These are phyloP conservation scores for Cardiocondyla obscurior DNA, from an alignment of 1,140 invertebrate genomes.

Conservation along the genomic window DNA sequence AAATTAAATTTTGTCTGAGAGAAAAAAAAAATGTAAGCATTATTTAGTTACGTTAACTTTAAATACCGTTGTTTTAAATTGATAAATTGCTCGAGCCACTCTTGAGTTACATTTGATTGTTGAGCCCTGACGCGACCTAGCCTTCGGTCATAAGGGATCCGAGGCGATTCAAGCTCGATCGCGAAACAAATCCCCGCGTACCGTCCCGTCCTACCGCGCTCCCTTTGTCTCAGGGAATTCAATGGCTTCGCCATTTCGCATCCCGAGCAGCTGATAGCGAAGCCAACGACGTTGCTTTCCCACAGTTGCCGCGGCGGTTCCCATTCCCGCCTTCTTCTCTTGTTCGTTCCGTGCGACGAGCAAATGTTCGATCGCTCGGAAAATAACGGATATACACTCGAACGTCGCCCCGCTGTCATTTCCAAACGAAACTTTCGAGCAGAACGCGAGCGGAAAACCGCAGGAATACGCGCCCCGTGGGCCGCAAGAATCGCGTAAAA, in stretches of 20 bases:
- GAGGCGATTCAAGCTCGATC: constrained; percentile 33
- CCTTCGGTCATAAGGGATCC: background rate
- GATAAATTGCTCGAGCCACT: background rate
- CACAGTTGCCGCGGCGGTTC: constrained; percentile 57
- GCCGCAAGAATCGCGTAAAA: constrained; percentile 21
- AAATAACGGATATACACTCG: constrained; percentile 62
- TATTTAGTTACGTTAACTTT: background rate
- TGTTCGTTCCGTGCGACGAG: constrained; percentile 61
- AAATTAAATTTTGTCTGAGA: background rate
- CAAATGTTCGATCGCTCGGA: constrained; percentile 70
- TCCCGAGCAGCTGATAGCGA: constrained; percentile 58
- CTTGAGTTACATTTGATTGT: constrained; percentile 4
- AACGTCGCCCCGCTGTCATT: constrained; percentile 1
- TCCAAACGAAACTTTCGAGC: constrained; percentile 25
- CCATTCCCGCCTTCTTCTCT: constrained; percentile 30
- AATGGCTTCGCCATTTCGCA: constrained; percentile 69
- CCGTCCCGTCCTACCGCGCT: constrained; percentile 20
- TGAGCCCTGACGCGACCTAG: background rate
- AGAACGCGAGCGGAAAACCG: constrained; percentile 43
- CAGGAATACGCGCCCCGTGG: background rate
- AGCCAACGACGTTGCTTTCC: constrained; percentile 63
- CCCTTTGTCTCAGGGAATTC: constrained; percentile 68
- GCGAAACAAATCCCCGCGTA: constrained; percentile 40
- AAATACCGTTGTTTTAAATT: background rate
- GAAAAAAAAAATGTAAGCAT: background rate